Evolutionary conservation across 2,797 vertebrate genomes (phyloP), one percentile per base, ranked within the genome.

Genomic region (Gallinago stenura): DNA sequence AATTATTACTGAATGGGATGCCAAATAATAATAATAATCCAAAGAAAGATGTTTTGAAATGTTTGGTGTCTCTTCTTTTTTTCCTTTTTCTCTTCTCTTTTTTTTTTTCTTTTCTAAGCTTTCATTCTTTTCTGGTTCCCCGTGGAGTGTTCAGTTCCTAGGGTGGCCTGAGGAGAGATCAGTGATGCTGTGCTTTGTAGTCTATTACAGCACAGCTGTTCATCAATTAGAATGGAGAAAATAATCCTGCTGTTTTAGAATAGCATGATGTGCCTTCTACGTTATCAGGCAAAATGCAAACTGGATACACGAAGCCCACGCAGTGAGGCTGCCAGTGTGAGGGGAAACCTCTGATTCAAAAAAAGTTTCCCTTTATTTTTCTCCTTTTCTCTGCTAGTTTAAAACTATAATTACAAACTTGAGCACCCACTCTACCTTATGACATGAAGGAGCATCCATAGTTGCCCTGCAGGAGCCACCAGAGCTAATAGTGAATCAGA

Each of bases 151-250:
- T 97, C 90, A 64, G 95, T 97, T 97, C 72, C 88, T 97, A 92
- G 95, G 97, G 97, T 95, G 96, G 98, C 97, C 97, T 95, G 83
- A 97, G 96, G 97, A 98, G 97, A 96, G 97, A 97, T 94, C 97
- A 96, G 94, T 82, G 94, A 96, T 97, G 97, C 97, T 97, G 78
- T 83, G 92, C 82, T 60, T 92, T 91, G 96, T 89, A 95, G 98
- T 93, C 97, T 96, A 96, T 98, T 96, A 97, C 89, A 93, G 96
- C 96, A 91, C 98, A 97, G 98, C 96, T 97, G 97, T 97, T 97
- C 96, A 78, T 97, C 97, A 96, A 91, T 96, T 91, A 97, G 97
- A 97, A 95, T 41, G 35, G 91, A 93, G 97, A 95, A 96, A 97
- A 95, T 92, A 87, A 97, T 85, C 97, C 97, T 89, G 97, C 97